Conservation (phyloP, 2,888 invertebrate species). For the Galeopsomyia nigrocyanea region DNA sequence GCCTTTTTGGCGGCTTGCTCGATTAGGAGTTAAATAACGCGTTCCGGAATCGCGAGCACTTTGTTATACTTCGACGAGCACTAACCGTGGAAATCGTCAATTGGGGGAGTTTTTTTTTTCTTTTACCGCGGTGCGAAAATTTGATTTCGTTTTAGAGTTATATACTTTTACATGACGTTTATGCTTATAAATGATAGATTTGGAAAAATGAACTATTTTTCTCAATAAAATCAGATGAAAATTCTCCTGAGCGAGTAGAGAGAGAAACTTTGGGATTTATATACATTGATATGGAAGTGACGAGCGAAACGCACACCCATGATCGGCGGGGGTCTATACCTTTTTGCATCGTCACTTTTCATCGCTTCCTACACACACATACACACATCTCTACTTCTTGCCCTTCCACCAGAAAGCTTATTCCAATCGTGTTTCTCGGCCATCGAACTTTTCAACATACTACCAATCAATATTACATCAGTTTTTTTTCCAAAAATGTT, state of each 20-base stretch:
- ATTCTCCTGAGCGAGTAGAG: neutral
- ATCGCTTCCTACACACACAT: constrained; percentile 51
- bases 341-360: constrained; percentile 63
- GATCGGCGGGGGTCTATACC: constrained; percentile 43
- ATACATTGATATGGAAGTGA: constrained; percentile 42
- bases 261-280: constrained; percentile 36
- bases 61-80: constrained; percentile 34
- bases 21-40: constrained; percentile 63
- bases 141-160: too few relatives aligned
- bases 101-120: neutral
- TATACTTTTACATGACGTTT: too few relatives aligned
- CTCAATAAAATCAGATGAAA: constrained; percentile 31
- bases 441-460: constrained; percentile 50
- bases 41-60: constrained; percentile 34
- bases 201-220: neutral
- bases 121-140: neutral
- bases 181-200: too few relatives aligned
- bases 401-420: constrained; percentile 53
- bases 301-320: constrained; percentile 30
- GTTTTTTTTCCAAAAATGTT: neutral
- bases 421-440: constrained; percentile 60
- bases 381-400: constrained; percentile 32
- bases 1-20: constrained; percentile 49
- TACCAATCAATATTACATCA: constrained; percentile 56
- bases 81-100: constrained; percentile 13